Evolutionary conservation across 2,888 invertebrate genomes (phyloP), one percentile per base, ranked within the genome.

Genomic region (Microplitis deprimator): DNA sequence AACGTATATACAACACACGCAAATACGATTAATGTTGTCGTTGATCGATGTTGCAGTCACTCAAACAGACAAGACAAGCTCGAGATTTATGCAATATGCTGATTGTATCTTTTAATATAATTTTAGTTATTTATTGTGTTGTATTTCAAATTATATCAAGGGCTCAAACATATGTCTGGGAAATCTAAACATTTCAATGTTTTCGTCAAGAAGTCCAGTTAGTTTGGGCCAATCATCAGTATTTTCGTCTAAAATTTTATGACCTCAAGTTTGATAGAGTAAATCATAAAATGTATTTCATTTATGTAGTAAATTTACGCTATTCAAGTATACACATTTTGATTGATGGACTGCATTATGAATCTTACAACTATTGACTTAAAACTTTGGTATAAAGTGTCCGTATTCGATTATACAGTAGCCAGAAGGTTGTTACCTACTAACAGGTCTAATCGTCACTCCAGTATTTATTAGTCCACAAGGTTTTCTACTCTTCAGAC

Each of bases 21-120:
- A 81, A 79, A 79, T 80, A 77, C 80, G 78, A 81, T 81, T 79
- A 81, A 82, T 80, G 79, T 81, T 80, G 78, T 67, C 78, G 77
- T 76, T 82, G 79, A 78, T 80, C 79, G 80, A 79, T 76, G 80
- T 75, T 77, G 75, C 74, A 68, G 77, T 69, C 79, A 60, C 60
- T 67, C 74, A 60, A 50, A 68, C 38, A 68, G 60, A 60, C 59
- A 16, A 59, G 39, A 67, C 68, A 68, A 60, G n/a, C 39, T 74
- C 60, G 29, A 74, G 59, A 73, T 73, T 73, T 20, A 64, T 20
- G 50, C 50, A 50, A 38, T 65, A 65, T 38, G 62, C 59, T 38
- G 38, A 69, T 40, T 40, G 41, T 65, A 65, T 65, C 29, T 29
- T 65, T 38, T 29, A 65, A 50, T 50, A 50, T 50, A 8, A 13